These are phyloP conservation scores for Margarornis squamiger DNA, from an alignment of 2,797 vertebrate species.

Conservation along the genomic window DNA sequence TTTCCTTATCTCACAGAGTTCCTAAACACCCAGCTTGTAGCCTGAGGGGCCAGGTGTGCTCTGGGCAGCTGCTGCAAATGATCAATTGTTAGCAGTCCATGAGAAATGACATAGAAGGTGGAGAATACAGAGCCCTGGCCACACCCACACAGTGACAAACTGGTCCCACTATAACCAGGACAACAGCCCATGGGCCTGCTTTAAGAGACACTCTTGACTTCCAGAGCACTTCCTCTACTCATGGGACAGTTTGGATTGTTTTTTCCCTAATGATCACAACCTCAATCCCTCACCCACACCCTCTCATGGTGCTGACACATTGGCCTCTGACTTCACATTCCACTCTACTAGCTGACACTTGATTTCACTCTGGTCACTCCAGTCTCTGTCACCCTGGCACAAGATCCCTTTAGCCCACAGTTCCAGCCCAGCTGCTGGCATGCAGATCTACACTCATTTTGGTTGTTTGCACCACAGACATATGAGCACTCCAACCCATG, in stretches of 20 bases:
- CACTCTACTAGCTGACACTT: background rate
- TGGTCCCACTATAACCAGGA: no score
- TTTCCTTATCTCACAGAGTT: no score
- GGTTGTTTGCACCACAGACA: background rate
- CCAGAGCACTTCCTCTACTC: background rate
- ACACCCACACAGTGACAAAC: no score
- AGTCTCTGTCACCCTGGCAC: background rate
- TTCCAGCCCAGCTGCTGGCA: background rate
- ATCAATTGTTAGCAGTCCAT: no score
- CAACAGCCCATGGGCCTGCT: background rate
- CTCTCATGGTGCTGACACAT: background rate
- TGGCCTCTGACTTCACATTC: background rate
- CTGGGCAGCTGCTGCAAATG: no score
- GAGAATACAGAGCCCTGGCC: no score
- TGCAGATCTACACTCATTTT: background rate
- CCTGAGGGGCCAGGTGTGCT: no score
- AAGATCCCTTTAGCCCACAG: background rate
- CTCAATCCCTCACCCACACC: rapidly evolving
- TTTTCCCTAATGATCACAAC: background rate
- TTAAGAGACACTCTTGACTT: background rate
- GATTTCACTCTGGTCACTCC: background rate
- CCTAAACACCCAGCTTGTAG: no score
- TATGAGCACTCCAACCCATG: rapidly evolving
- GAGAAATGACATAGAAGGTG: no score
- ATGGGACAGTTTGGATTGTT: background rate